These are phyloP conservation scores for Drosophila athabasca DNA, from an alignment of 1,140 invertebrate genomes.

Conservation along the genomic window DNA sequence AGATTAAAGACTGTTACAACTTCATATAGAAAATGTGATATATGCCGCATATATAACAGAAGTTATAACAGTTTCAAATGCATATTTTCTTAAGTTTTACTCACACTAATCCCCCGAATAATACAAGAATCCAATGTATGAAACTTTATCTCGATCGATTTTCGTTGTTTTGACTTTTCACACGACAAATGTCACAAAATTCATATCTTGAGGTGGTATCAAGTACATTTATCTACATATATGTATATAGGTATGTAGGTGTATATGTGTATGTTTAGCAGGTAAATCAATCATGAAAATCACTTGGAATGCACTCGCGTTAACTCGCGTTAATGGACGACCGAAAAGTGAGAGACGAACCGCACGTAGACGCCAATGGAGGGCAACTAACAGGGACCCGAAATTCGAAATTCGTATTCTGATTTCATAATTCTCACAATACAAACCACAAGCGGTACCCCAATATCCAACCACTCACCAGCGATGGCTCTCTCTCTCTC, in stretches of 20 bases:
- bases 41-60: conserved; percentile 1
- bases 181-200: conserved; percentile 30
- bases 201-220: conserved; percentile 30
- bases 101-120: no score
- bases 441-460: no score
- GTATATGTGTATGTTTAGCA: conserved; percentile 9
- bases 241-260: conserved; percentile 11
- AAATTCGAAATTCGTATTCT: conserved; percentile 34
- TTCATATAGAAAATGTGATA: no score
- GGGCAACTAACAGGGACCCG: conserved; percentile 57
- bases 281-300: conserved; percentile 35
- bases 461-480: background rate
- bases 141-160: background rate
- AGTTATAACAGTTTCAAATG: conserved; percentile 7
- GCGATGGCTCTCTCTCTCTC: conserved; percentile 3
- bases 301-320: conserved; percentile 26
- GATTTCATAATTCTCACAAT: conserved; percentile 66
- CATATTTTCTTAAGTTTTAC: no score
- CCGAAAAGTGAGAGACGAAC: conserved; percentile 34
- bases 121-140: no score
- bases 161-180: conserved; percentile 16
- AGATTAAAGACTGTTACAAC: background rate
- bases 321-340: conserved; percentile 20
- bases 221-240: conserved; percentile 27
- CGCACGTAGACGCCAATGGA: conserved; percentile 60